Base-by-base conservation (phyloP, 2,888 invertebrate species). In the Cerastis leucographa region DNA sequence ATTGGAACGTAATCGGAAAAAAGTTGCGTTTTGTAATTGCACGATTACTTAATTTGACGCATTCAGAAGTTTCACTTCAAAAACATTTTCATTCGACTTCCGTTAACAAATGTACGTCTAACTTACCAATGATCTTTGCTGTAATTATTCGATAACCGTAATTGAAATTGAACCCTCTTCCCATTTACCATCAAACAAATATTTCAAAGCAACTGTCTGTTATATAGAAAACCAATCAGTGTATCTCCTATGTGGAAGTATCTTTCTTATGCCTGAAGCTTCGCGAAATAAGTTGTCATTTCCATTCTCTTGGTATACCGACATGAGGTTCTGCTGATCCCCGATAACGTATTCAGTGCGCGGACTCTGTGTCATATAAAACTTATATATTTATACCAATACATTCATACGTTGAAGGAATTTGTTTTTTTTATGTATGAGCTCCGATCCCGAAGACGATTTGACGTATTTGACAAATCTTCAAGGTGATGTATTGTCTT, bases 211-310 rank as follows among this genome's bases (percentile, higher is more conserved):
- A 76, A 56, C 51, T 64, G 17, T 40, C 51, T 29, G 35, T 51
- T 71, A 78, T 77, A 85, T 72, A 81, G 76, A 84, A 83, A 82
- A 81, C 79, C 84, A 85, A 87, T 89, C 87, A 85, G 85, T 75
- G 78, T 85, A 82, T 82, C 84, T 83, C 68, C 76, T 85, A 78
- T 86, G 76, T 79, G 83, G 79, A 83, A 80, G 61, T 71, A 76
- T 73, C 69, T 67, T 54, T 40, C 64, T 68, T 56, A 73, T 75
- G 73, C 59, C 76, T 76, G 64, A 66, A 76, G 76, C 80, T 81
- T 81, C 59, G 79, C 72, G 59, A 79, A 84, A 86, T 84, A 80
- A 85, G 62, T 76, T 76, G 86, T 84, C 76, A 75, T 85, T 81
- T 81, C 81, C 78, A 83, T 85, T 83, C 84, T 76, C 79, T 71